Conservation (phyloP, 2,888 invertebrate genomes). For the Idaea aversata region DNA sequence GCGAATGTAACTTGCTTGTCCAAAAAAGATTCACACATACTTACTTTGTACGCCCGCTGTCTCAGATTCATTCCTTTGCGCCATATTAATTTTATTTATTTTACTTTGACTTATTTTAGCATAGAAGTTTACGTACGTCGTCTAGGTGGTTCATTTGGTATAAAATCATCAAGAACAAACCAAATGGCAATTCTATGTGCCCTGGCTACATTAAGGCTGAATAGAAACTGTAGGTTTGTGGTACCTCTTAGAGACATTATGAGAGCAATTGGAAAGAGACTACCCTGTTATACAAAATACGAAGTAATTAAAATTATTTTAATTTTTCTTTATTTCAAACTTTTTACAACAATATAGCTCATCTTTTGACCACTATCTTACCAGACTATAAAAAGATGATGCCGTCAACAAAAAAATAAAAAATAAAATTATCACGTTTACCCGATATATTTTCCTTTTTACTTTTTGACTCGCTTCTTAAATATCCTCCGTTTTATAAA, state of each 20-base stretch:
- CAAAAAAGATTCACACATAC: too few species aligned
- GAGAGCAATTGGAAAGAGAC: constrained; percentile 73
- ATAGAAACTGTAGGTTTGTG: constrained; percentile 81
- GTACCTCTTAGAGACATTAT: constrained; percentile 81
- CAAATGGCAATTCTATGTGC: constrained; percentile 81
- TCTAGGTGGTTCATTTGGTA: constrained; percentile 78
- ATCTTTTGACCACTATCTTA: too few species aligned
- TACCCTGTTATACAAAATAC: constrained; percentile 60
- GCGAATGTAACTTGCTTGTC: too few species aligned
- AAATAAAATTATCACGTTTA: too few species aligned
- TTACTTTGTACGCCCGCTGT: not conserved
- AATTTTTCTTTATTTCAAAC: too few species aligned
- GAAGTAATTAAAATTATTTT: constrained; percentile 44
- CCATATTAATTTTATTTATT: not conserved
- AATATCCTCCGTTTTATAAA: too few species aligned
- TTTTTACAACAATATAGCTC: not conserved
- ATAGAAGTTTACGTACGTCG: constrained; percentile 78
- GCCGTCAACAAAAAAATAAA: too few species aligned
- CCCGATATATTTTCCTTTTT: too few species aligned
- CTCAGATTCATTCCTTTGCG: not conserved
- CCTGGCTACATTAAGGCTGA: constrained; percentile 79
- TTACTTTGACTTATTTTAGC: constrained; percentile 50
- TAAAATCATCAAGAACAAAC: constrained; percentile 81
- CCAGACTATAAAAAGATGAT: too few species aligned
- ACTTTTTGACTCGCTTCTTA: too few species aligned